These are phyloP conservation scores for Brachyptera risi DNA, from an alignment of 2,888 invertebrate species.

Conservation along the genomic window DNA sequence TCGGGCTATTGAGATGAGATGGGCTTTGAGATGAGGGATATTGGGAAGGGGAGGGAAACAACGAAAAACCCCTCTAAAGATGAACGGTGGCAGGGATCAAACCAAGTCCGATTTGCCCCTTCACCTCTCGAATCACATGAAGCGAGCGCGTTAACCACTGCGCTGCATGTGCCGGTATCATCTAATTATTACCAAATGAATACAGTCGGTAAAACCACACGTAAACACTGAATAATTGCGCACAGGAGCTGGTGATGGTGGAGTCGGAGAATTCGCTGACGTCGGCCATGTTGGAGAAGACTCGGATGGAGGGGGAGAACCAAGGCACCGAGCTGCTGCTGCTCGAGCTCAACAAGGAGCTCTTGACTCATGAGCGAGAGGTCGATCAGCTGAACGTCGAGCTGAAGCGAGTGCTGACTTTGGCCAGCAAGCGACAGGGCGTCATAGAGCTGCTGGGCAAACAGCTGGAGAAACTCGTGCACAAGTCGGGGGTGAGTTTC, in stretches of 20 bases:
- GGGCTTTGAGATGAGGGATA: too few species aligned
- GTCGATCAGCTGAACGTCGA: conserved; percentile 46
- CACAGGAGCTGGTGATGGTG: conserved; percentile 24
- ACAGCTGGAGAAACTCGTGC: conserved; percentile 50
- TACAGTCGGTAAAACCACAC: too few species aligned
- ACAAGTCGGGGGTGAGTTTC: conserved; percentile 47
- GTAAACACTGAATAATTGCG: too few species aligned
- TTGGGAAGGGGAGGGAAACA: too few species aligned
- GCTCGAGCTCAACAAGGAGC: conserved; percentile 33
- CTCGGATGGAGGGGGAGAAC: conserved; percentile 49
- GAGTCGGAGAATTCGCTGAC: conserved; percentile 23
- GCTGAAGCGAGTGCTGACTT: conserved; percentile 46
- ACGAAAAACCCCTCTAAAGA: too few species aligned
- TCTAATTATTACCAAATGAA: too few species aligned
- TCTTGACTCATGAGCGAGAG: conserved; percentile 44
- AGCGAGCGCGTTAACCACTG: too few species aligned
- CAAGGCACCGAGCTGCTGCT: conserved; percentile 38
- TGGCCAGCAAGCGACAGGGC: conserved; percentile 50
- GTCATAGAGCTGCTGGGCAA: conserved; percentile 50
- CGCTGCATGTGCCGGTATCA: too few species aligned
- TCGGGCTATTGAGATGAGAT: too few species aligned
- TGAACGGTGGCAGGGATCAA: too few species aligned
- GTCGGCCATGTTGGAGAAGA: conserved; percentile 51
- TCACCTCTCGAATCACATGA: too few species aligned
- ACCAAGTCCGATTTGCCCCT: too few species aligned